phyloP scores from a whole-genome alignment of 2,888 invertebrate genomes.

The Eilema caniola region DNA sequence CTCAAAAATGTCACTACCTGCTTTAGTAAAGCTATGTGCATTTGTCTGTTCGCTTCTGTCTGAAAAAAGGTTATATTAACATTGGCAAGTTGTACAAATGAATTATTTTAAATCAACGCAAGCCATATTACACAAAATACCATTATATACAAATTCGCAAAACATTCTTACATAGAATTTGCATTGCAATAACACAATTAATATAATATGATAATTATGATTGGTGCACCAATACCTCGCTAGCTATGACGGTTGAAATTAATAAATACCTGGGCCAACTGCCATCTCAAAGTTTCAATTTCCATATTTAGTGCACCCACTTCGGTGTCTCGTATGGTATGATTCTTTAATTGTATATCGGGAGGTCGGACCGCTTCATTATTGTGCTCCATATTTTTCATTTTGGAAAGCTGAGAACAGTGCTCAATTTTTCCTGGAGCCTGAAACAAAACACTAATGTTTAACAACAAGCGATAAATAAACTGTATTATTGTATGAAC shows the following conservation, averaged over 20 bases:
- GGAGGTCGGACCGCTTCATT: conserved; percentile 64
- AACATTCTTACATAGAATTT: conserved; percentile 50
- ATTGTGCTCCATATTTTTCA: conserved; percentile 62
- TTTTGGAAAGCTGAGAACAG: conserved; percentile 74
- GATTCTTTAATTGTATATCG: conserved; percentile 58
- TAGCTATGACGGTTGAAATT: conserved; percentile 14
- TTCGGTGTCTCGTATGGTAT: conserved; percentile 71
- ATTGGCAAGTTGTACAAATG: conserved; percentile 44
- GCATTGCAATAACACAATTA: conserved; percentile 45
- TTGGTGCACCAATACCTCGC: conserved; percentile 66
- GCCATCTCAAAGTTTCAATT: conserved; percentile 91
- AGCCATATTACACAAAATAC: conserved; percentile 28
- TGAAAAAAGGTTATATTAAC: conserved; percentile 74
- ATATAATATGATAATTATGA: conserved; percentile 21
- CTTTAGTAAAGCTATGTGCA: conserved; percentile 91
- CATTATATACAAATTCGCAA: conserved; percentile 43
- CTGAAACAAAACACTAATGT: conserved; percentile 67
- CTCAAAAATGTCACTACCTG: conserved; percentile 90
- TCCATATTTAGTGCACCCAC: conserved; percentile 88
- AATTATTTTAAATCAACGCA: conserved; percentile 23
- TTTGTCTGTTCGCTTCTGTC: conserved; percentile 90
- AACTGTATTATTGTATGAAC: conserved; percentile 39
- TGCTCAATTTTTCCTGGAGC: conserved; percentile 77
- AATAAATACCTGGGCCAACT: conserved; percentile 88
- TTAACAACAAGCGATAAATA: conserved; percentile 46